Conservation (phyloP, 2,113 vertebrate genomes). For the Amblyopsis rosae region DNA sequence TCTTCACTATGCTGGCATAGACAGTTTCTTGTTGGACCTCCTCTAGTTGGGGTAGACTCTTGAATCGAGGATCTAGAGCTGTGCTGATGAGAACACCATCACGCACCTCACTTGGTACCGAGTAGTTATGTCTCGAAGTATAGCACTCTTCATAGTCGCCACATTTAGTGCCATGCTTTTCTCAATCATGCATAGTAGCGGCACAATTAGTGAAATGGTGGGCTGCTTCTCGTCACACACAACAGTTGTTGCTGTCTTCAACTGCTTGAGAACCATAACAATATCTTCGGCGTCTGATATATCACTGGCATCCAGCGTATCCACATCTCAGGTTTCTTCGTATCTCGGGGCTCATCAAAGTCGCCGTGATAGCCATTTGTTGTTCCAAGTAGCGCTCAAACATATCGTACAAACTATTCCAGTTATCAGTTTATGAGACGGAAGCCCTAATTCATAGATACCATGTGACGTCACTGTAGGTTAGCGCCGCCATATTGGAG, state of each 20-base stretch:
- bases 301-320: conserved; percentile 1
- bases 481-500: no score
- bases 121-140: no score
- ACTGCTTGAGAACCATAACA: conserved; percentile 3
- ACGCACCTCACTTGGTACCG: no score
- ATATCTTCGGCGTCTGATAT: conserved; percentile 6
- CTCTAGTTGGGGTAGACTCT: no score
- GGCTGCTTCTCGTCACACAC: conserved; percentile 9
- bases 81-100: no score
- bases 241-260: conserved; percentile 7
- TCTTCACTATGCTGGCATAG: no score
- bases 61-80: no score
- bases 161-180: neutral
- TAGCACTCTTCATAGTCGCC: neutral
- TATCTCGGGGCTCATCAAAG: no score
- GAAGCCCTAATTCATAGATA: neutral
- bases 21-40: no score
- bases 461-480: no score
- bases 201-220: neutral
- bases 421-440: conserved; percentile 4
- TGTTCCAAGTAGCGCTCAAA: no score
- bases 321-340: neutral
- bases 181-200: neutral
- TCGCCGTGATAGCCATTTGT: no score
- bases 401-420: neutral